These are phyloP conservation scores for Drosophila algonquin DNA, from an alignment of 2,888 invertebrate species.

Conservation along the genomic window DNA sequence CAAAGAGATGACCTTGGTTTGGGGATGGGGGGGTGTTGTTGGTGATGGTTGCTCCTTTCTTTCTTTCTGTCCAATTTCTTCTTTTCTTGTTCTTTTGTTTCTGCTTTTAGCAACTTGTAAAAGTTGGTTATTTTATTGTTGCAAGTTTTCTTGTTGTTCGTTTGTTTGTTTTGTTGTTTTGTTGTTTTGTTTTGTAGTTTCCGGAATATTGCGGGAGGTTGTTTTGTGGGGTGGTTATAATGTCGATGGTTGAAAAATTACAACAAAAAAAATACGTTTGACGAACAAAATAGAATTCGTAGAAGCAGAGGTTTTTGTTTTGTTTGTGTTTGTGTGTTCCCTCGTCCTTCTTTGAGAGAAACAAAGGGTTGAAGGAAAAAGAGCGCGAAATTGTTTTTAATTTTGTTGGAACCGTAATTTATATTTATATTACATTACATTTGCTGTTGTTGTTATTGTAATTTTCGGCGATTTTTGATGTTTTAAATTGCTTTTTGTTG, in stretches of 20 bases:
- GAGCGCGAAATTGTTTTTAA: neutral
- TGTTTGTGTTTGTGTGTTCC: neutral
- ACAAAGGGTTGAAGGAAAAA: slow-evolving; percentile 1
- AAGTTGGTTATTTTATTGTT: neutral
- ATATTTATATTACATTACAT: neutral
- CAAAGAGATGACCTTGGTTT: slow-evolving; percentile 63
- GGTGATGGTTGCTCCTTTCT: neutral
- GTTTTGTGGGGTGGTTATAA: neutral
- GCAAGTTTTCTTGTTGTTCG: neutral
- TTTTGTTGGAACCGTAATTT: neutral
- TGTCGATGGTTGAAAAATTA: neutral
- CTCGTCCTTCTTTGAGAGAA: neutral
- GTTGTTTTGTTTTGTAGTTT: neutral
- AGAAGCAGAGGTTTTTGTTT: slow-evolving; percentile 7
- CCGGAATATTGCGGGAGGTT: neutral
- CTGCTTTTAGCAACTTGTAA: neutral
- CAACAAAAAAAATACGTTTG: neutral
- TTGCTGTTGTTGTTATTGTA: neutral
- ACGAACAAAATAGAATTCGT: neutral
- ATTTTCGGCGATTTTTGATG: slow-evolving; percentile 2
- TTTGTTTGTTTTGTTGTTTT: neutral
- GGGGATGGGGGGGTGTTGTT: slow-evolving; percentile 16
- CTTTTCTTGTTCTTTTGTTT: neutral
- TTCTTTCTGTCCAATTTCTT: neutral
- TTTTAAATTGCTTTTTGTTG: neutral